These are phyloP conservation scores for Syngnathus floridae DNA, from an alignment of 2,113 vertebrate species.

Conservation along the genomic window DNA sequence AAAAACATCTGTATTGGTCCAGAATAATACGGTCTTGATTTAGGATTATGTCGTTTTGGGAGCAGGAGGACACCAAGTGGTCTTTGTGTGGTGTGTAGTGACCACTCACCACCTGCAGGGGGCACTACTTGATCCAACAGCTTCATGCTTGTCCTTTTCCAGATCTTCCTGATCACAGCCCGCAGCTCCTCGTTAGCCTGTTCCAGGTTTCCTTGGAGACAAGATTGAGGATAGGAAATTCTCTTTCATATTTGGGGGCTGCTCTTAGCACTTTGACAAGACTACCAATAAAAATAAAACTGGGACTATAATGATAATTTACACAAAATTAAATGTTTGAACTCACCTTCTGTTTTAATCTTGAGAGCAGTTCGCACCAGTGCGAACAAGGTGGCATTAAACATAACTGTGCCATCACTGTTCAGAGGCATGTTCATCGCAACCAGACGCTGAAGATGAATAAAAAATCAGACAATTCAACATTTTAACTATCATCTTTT, in stretches of 20 bases:
- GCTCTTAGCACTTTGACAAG: too few relatives aligned
- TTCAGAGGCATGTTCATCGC: slow-evolving; percentile 99
- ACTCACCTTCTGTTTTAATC: slow-evolving; percentile 97
- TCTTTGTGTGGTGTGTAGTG: neutral
- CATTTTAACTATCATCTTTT: too few relatives aligned
- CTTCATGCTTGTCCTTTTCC: slow-evolving; percentile 98
- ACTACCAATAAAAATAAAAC: too few relatives aligned
- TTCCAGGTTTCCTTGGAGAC: slow-evolving; percentile 85
- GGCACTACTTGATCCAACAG: slow-evolving; percentile 97
- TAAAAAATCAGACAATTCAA: neutral
- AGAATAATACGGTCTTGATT: too few relatives aligned
- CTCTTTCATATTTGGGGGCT: neutral
- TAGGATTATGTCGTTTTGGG: too few relatives aligned
- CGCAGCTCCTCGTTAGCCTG: slow-evolving; percentile 96
- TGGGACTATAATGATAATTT: neutral
- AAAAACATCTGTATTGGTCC: too few relatives aligned
- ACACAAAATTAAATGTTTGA: too few relatives aligned
- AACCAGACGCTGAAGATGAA: slow-evolving; percentile 81
- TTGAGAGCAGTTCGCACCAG: slow-evolving; percentile 95
- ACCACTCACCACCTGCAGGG: slow-evolving; percentile 90
- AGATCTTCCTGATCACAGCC: slow-evolving; percentile 97
- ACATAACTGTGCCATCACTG: slow-evolving; percentile 98
- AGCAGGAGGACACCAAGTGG: neutral
- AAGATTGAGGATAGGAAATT: neutral
- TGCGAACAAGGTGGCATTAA: slow-evolving; percentile 96